These are phyloP conservation scores for Fukomys damarensis DNA, from an alignment of 2,113 vertebrate species.

Conservation along the genomic window DNA sequence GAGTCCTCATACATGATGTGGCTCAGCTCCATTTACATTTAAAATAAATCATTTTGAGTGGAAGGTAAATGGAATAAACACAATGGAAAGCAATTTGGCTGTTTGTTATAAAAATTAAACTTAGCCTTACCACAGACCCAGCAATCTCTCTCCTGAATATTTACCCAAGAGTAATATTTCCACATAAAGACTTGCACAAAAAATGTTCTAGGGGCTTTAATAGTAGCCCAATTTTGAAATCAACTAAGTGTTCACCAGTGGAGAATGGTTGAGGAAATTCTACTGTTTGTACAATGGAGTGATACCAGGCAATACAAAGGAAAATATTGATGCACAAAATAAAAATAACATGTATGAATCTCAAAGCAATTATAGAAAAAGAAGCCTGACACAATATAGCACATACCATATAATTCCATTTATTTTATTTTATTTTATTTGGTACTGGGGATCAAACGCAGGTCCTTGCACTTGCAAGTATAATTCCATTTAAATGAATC, in stretches of 20 bases:
- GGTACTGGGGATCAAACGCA: too few species aligned
- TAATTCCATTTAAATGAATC: conserved; percentile 15
- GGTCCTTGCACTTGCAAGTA: too few species aligned
- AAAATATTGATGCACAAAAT: background rate
- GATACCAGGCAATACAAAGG: background rate
- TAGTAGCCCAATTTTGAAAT: conserved; percentile 23
- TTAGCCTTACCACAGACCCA: background rate
- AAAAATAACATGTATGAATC: background rate
- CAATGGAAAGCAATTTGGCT: background rate
- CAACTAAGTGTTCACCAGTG: background rate
- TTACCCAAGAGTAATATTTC: background rate
- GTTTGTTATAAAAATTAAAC: conserved; percentile 52
- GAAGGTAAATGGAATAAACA: conserved; percentile 30
- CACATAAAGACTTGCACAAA: background rate
- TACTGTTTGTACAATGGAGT: background rate
- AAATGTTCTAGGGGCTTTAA: background rate
- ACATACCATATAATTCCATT: background rate
- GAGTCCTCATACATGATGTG: background rate
- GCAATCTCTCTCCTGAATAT: background rate
- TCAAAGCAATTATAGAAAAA: conserved; percentile 47
- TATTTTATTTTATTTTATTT: too few species aligned
- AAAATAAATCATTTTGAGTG: conserved; percentile 4
- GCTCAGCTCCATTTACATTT: conserved; percentile 47
- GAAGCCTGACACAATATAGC: background rate
- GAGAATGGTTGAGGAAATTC: background rate